A percentile compares a stretch with the other conserved stretches of the same genome.
phyloP scores from a whole-genome alignment of 1,140 invertebrate genomes.

The Sinella curviseta region DNA sequence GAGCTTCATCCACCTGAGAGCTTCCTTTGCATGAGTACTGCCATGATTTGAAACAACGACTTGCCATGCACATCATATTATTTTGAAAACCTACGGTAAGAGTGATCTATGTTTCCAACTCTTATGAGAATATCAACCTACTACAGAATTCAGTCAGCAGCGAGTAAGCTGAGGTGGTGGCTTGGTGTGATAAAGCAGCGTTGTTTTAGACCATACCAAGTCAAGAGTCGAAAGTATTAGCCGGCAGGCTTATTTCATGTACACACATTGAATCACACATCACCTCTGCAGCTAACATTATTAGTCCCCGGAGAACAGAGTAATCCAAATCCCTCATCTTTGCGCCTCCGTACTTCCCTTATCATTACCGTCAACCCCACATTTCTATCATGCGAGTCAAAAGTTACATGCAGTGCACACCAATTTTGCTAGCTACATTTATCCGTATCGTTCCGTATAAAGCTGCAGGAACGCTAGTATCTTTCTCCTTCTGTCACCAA shows the following conservation, averaged over 20 bases:
- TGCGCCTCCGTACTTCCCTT: not conserved
- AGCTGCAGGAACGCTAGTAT: not conserved
- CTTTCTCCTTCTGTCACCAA: no score
- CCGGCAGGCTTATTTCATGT: slow-evolving; percentile 13
- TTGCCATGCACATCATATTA: not conserved
- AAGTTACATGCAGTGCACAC: not conserved
- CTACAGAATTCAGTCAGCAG: not conserved
- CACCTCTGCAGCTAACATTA: not conserved
- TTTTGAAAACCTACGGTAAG: not conserved
- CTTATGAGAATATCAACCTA: no score
- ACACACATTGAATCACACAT: not conserved
- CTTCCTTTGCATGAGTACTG: not conserved
- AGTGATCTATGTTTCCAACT: not conserved
- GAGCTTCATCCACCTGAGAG: not conserved
- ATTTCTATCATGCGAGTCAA: not conserved
- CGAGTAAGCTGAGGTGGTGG: no score
- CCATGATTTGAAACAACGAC: not conserved
- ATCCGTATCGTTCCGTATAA: not conserved
- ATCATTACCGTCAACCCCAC: not conserved
- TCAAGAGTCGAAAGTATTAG: not conserved
- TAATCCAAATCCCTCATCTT: not conserved
- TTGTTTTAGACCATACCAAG: not conserved
- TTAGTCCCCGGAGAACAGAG: not conserved
- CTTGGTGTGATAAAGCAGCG: no score
- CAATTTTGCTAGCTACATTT: not conserved